These are phyloP conservation scores for Kradibia gibbosae DNA, from an alignment of 1,140 invertebrate species.

Conservation along the genomic window DNA sequence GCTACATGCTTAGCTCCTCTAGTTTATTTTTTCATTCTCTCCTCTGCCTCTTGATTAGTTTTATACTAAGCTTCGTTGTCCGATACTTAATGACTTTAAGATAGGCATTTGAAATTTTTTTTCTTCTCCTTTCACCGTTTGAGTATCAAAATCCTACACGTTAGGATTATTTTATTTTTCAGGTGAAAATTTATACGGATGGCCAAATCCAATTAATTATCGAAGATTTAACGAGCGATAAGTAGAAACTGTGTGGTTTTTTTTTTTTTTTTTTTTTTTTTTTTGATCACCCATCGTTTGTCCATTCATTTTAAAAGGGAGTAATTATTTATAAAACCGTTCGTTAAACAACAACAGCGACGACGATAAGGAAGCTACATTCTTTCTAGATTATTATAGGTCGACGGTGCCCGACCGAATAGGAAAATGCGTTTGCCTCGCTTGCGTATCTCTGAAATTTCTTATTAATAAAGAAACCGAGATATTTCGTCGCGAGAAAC, in stretches of 20 bases:
- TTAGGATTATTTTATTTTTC: background rate
- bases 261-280: background rate
- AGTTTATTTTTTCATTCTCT: constrained; percentile 7
- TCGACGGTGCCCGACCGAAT: too few species aligned
- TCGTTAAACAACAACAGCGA: too few species aligned
- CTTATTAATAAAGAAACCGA: too few species aligned
- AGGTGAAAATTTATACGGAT: background rate
- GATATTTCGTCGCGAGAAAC: too few species aligned
- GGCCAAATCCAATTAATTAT: constrained; percentile 25
- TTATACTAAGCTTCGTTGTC: background rate
- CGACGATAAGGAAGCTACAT: too few species aligned
- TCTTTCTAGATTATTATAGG: too few species aligned
- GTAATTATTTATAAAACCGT: too few species aligned
- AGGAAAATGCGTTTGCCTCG: too few species aligned
- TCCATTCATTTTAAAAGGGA: too few species aligned
- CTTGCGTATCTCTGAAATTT: too few species aligned
- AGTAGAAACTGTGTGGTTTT: background rate
- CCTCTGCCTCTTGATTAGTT: constrained; percentile 21
- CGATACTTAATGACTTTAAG: background rate
- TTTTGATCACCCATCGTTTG: too few species aligned
- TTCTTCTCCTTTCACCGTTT: constrained; percentile 7
- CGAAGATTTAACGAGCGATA: background rate
- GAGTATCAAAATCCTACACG: background rate
- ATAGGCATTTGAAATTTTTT: background rate
- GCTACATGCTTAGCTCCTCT: background rate